A percentile compares a stretch with the other conserved stretches of the same genome.
Conservation (phyloP, 2,797 vertebrate species). For the Argyrosomus regius region DNA sequence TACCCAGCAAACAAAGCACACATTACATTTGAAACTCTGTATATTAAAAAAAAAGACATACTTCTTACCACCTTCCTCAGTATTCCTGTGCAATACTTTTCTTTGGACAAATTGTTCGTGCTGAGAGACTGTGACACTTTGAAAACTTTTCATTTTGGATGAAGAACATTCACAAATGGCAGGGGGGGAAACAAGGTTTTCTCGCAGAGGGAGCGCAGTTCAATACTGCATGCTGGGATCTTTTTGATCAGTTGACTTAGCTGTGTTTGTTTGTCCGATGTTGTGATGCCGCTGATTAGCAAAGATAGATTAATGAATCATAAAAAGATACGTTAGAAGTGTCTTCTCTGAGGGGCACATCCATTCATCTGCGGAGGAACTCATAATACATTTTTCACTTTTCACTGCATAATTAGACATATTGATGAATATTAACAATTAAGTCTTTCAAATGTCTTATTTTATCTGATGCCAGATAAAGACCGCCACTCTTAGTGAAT, state of each 20-base stretch:
- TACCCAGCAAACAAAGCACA: background rate
- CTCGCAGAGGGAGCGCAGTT: slow-evolving; percentile 49
- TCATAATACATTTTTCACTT: slow-evolving; percentile 79
- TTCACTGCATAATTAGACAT: slow-evolving; percentile 76
- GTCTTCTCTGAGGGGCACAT: slow-evolving; percentile 65
- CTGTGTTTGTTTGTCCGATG: slow-evolving; percentile 77
- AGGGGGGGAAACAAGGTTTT: slow-evolving; percentile 13
- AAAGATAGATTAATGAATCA: slow-evolving; percentile 80
- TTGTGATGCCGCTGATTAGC: slow-evolving; percentile 72
- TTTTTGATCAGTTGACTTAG: slow-evolving; percentile 73
- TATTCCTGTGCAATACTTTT: slow-evolving; percentile 23
- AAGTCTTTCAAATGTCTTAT: slow-evolving; percentile 78
- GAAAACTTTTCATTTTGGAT: slow-evolving; percentile 72
- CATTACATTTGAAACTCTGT: background rate
- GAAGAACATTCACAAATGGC: slow-evolving; percentile 53
- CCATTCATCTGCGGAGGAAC: slow-evolving; percentile 55
- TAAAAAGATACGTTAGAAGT: slow-evolving; percentile 75
- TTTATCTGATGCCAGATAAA: slow-evolving; percentile 82
- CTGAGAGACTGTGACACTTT: slow-evolving; percentile 45
- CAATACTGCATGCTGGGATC: slow-evolving; percentile 60
- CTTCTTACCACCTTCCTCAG: background rate
- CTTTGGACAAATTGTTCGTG: slow-evolving; percentile 37
- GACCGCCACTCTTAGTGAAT: slow-evolving; percentile 67
- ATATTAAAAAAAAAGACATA: background rate
- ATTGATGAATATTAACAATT: slow-evolving; percentile 87